Percentiles rank a stretch among this genome's conserved stretches.
These are phyloP conservation scores for Chlorodrepanis virens DNA, from an alignment of 2,113 vertebrate species.

Conservation along the genomic window DNA sequence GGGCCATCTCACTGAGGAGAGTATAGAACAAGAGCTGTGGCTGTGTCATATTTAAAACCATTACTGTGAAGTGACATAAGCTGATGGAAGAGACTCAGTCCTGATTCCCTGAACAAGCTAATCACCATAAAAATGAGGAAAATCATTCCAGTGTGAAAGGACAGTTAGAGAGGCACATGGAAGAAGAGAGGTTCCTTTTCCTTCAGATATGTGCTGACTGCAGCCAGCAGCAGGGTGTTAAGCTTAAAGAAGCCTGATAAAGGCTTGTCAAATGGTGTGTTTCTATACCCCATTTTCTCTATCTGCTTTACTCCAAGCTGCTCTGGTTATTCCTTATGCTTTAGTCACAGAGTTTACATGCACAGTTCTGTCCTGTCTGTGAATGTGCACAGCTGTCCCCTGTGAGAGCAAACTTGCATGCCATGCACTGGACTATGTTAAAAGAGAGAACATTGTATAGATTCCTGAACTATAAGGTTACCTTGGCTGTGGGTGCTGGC, in stretches of 20 bases:
- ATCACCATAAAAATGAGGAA: not conserved
- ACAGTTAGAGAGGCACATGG: not conserved
- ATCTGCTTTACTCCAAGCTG: not conserved
- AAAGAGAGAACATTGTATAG: not conserved
- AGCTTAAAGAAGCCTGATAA: not conserved
- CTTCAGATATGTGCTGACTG: not conserved
- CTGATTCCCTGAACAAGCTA: not conserved
- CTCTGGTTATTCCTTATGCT: not conserved
- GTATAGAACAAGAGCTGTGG: not conserved
- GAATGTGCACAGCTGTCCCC: not conserved
- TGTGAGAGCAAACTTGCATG: not conserved
- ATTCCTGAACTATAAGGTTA: not conserved
- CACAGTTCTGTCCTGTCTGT: not conserved
- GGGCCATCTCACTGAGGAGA: not conserved
- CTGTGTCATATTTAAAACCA: not conserved
- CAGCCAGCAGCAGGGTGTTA: not conserved
- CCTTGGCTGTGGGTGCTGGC: not conserved
- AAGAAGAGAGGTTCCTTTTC: not conserved
- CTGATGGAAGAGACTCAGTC: not conserved
- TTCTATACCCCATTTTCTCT: not conserved
- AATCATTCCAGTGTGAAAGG: not conserved
- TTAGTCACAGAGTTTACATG: not conserved
- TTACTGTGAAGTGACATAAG: not conserved
- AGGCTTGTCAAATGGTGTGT: not conserved
- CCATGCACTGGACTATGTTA: not conserved